phyloP scores from a whole-genome alignment of 1,140 invertebrate species.

The Lepeophtheirus salmonis region DNA sequence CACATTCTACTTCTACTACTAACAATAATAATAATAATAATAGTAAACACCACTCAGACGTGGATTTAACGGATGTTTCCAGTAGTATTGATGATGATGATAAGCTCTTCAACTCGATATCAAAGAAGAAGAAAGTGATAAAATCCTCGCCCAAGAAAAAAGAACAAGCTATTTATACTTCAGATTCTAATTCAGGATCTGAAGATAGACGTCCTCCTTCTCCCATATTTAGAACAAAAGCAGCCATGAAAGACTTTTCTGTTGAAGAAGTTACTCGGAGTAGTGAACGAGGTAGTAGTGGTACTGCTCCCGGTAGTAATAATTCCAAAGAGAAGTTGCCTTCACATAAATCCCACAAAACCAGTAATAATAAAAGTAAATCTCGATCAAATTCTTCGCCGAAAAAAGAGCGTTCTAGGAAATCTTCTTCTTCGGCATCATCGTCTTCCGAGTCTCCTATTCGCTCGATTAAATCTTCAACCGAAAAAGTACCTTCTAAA shows the following conservation, averaged over 20 bases:
- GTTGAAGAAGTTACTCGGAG: conserved; percentile 22
- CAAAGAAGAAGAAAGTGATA: conserved; percentile 19
- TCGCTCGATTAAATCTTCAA: too few relatives aligned
- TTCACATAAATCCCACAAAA: too few relatives aligned
- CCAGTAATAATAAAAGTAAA: too few relatives aligned
- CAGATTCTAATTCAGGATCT: conserved; percentile 10
- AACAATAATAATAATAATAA: too few relatives aligned
- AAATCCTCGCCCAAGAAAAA: conserved; percentile 27
- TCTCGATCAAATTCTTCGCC: too few relatives aligned
- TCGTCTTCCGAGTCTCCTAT: too few relatives aligned
- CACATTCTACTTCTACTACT: too few relatives aligned
- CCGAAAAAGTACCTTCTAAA: too few relatives aligned
- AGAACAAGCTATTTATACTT: conserved; percentile 4
- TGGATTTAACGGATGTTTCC: not conserved
- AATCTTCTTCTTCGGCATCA: too few relatives aligned
- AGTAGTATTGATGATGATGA: not conserved
- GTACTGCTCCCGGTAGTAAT: too few relatives aligned
- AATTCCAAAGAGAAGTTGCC: too few relatives aligned
- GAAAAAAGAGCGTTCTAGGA: too few relatives aligned
- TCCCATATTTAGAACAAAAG: conserved; percentile 43
- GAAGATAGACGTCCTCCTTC: conserved; percentile 2
- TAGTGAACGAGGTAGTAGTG: not conserved
- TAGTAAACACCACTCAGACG: not conserved
- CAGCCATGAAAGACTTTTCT: conserved; percentile 57
- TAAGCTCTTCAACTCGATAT: not conserved